Evolutionary conservation across 1,140 invertebrate genomes (phyloP).

Genomic region (Brachionus plicatilis): DNA sequence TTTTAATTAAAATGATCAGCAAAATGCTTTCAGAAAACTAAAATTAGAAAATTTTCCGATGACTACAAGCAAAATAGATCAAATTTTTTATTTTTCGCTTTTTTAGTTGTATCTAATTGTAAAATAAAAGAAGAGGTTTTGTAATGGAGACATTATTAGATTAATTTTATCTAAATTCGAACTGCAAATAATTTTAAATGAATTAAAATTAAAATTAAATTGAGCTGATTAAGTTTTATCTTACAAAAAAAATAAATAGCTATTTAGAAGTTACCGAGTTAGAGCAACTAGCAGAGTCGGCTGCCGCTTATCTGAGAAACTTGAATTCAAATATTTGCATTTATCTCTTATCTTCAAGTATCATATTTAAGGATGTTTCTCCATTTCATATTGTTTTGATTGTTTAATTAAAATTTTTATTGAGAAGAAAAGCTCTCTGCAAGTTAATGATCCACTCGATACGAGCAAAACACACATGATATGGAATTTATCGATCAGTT

Average conservation of each 20-base stretch:
- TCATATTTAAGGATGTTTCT: neutral
- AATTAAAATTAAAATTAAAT: neutral
- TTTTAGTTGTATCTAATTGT: neutral
- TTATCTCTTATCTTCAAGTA: neutral
- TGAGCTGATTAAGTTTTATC: neutral
- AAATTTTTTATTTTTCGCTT: neutral
- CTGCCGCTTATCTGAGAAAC: neutral
- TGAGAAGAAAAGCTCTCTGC: neutral
- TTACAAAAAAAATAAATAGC: neutral
- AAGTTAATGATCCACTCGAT: neutral
- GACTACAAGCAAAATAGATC: neutral
- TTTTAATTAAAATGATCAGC: neutral
- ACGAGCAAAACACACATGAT: neutral
- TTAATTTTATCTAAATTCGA: neutral
- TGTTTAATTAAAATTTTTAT: constrained; percentile 29
- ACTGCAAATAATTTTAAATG: constrained; percentile 4
- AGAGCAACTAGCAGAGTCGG: neutral
- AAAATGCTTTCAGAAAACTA: neutral
- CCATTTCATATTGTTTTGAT: constrained; percentile 2
- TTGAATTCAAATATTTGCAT: neutral
- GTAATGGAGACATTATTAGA: constrained; percentile 6
- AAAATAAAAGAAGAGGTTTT: neutral
- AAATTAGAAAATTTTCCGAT: neutral
- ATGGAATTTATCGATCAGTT: neutral
- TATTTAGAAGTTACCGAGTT: neutral